phyloP scores from a whole-genome alignment of 1,140 invertebrate species.

The Leptinotarsa undecemlineata region DNA sequence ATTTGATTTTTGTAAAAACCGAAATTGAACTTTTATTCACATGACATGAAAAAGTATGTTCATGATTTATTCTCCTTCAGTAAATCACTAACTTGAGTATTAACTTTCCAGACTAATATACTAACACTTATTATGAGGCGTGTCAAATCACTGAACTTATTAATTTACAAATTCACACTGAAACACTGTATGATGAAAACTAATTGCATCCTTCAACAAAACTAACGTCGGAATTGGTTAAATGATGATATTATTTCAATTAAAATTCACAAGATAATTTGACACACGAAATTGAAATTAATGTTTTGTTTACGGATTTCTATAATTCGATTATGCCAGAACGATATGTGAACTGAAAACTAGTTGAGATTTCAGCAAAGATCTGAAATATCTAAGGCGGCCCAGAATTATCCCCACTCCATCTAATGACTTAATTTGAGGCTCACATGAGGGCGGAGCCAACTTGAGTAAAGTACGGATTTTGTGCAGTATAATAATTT shows the following conservation, averaged over 20 bases:
- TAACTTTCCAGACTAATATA: background rate
- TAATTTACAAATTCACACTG: constrained; percentile 1
- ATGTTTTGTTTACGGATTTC: constrained; percentile 28
- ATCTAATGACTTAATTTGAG: constrained; percentile 27
- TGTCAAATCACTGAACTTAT: background rate
- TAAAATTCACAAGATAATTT: constrained; percentile 7
- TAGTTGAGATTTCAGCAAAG: constrained; percentile 28
- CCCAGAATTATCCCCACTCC: background rate
- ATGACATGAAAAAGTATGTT: too few relatives aligned
- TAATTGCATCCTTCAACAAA: background rate
- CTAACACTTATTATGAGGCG: background rate
- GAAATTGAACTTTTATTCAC: too few relatives aligned
- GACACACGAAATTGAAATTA: constrained; percentile 29
- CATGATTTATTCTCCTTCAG: too few relatives aligned
- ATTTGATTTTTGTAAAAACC: too few relatives aligned
- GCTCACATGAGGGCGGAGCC: constrained; percentile 11
- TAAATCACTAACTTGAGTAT: too few relatives aligned
- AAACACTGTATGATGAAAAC: constrained; percentile 3
- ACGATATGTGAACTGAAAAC: constrained; percentile 23
- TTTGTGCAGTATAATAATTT: background rate
- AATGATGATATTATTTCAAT: constrained; percentile 21
- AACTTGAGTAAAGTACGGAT: constrained; percentile 1
- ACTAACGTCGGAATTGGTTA: background rate
- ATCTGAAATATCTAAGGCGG: constrained; percentile 25
- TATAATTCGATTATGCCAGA: constrained; percentile 25